A percentile compares a stretch with the other conserved stretches of the same genome.
Evolutionary conservation across 2,888 invertebrate genomes (phyloP).

Genomic region (Rhopalosiphum nymphaeae): DNA sequence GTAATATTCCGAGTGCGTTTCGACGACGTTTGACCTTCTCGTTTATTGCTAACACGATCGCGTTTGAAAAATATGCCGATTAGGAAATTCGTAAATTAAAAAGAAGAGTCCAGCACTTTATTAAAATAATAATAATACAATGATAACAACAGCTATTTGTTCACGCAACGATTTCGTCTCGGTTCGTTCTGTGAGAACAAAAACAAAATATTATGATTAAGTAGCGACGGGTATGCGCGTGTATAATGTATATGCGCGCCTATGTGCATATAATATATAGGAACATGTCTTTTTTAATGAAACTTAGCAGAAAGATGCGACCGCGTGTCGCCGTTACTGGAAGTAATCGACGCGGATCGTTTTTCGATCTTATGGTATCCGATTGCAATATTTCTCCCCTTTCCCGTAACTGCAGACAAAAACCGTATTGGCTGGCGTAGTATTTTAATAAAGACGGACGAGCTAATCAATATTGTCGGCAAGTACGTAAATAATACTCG

Average conservation of each 20-base stretch:
- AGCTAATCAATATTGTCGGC: constrained; percentile 17
- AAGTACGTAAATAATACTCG: constrained; percentile 16
- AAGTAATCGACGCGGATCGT: constrained; percentile 43
- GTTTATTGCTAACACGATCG: not conserved
- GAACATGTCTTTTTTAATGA: not conserved
- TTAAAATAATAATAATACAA: not conserved
- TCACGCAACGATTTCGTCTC: not conserved
- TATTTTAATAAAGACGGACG: constrained; percentile 15
- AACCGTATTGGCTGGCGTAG: not conserved
- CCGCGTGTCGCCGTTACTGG: constrained; percentile 9
- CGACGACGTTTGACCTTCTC: not conserved
- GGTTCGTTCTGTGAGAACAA: not conserved
- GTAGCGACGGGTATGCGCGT: not conserved
- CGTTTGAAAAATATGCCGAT: not conserved
- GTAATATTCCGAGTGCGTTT: not conserved
- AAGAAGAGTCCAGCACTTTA: not conserved
- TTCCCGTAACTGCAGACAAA: not conserved
- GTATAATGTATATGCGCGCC: not conserved
- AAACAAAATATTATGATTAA: not conserved
- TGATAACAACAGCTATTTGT: not conserved
- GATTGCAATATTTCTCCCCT: not conserved
- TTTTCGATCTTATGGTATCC: constrained; percentile 23
- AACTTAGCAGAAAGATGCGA: not conserved
- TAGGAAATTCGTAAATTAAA: not conserved
- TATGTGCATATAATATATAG: not conserved